Base-by-base conservation (phyloP, 2,797 vertebrate species). In the Alfaro cultratus region DNA sequence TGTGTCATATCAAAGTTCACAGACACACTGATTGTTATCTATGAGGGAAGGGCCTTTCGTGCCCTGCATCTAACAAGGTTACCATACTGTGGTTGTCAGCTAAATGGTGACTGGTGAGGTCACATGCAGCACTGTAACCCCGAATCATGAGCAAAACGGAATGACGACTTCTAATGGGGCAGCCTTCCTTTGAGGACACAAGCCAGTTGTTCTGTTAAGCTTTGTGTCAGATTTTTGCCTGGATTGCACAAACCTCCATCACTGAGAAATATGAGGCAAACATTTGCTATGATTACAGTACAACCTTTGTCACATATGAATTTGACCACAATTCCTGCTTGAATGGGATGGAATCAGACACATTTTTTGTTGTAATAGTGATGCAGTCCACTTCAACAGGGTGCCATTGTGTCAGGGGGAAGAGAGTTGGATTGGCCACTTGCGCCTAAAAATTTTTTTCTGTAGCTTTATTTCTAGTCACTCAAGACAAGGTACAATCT, bases 11-110 rank as follows among this genome's bases (percentile, higher is more conserved):
- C 76, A 87, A 90, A 92, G 89, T 91, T 94, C 86, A 91, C 93
- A 90, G 91, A 92, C 85, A 85, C 89, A 55, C 91, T 93, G 92
- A 94, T 94, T 89, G 91, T 95, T 95, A 93, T 95, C 90, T 92
- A 90, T 84, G 92, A 89, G 88, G 85, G 85, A 90, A 85, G 85
- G 86, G 73, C 70, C 87, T 86, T 89, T 89, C 77, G 72, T 74
- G 87, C 67, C 86, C 91, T 1, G 71, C 62, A 29, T 87, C 84
- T 94, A 91, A 93, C 89, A 85, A 90, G 91, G 92, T 95, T 94
- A 95, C 87, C 80, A 26, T 87, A 86, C 91, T 89, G 91, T 81
- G 88, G 86, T 90, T 92, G 91, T 94, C 91, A 90, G 88, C 88
- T 89, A 91, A 91, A 94, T 89, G 91, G 86, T 94, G 93, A 94